Base-by-base conservation (phyloP, 2,113 vertebrate genomes). In the Jaculus jaculus region DNA sequence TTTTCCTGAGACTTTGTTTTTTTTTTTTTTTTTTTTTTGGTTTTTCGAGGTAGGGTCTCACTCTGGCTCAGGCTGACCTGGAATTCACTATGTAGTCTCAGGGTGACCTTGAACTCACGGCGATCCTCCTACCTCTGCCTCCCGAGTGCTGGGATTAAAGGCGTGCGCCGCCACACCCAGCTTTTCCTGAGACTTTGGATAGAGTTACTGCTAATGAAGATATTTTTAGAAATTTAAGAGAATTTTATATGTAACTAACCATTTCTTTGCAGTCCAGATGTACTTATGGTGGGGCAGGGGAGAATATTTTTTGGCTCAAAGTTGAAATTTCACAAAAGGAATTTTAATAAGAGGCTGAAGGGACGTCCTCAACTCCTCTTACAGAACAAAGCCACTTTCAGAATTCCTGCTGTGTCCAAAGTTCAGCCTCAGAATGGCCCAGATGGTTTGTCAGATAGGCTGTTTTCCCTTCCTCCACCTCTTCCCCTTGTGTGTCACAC, bases 171-270 rank as follows among this genome's bases (percentile, higher is more conserved):
- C n/a, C n/a, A n/a, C n/a, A n/a, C n/a, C n/a, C n/a, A n/a, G n/a
- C n/a, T 69, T 85, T 81, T 80, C 69, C 63, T 51, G 24, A 89
- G 42, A 30, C 75, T 65, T 3, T 77, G 39, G 47, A 32, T 63
- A 34, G 32, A n/a, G 61, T 54, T 71, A n/a, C 42, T 69, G 51
- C 32, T 12, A 66, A 65, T 16, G 47, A 34, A 89, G 58, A 4
- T 51, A 58, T 71, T 81, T 81, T 63, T 60, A 32, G 37, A 91
- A 89, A 84, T 66, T 18, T 20, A 63, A 75, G 69, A 84, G 39
- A 61, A 10, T 3, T 30, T 42, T 54, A 24, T n/a, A 21, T 0
- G 0, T 12, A 63, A 71, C 3, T 26, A 23, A 12, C 12, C 2
- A 65, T 42, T 85, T 81, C 84, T 42, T 89, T 60, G 86, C 30